These are phyloP conservation scores for Apeira syringaria DNA, from an alignment of 2,888 invertebrate genomes.

Conservation along the genomic window DNA sequence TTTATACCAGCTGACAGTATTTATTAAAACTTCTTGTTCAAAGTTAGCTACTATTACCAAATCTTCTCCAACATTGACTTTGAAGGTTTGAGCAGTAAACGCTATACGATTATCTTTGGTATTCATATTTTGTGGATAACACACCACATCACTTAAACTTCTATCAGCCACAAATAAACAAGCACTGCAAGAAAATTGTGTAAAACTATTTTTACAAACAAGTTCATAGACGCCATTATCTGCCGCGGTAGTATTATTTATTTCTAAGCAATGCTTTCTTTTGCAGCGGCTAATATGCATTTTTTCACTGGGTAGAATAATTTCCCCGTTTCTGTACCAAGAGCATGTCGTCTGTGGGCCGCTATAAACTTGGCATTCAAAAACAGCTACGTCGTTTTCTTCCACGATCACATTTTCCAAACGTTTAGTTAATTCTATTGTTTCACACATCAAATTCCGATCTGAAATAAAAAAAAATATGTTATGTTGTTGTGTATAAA, in stretches of 20 bases:
- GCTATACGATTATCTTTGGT: conserved; percentile 17
- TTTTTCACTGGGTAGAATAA: conserved; percentile 21
- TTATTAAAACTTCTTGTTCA: conserved; percentile 2
- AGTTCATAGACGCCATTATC: conserved; percentile 41
- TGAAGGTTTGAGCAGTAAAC: conserved; percentile 30
- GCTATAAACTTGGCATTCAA: conserved; percentile 35
- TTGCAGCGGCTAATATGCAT: conserved; percentile 25
- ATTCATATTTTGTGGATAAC: conserved; percentile 6
- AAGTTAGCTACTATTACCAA: conserved; percentile 35
- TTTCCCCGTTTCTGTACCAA: conserved; percentile 41
- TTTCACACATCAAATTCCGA: conserved; percentile 7
- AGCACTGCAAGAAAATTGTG: conserved; percentile 30
- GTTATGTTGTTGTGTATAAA: too few relatives aligned
- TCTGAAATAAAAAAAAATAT: conserved; percentile 16
- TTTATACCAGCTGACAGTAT: conserved; percentile 36
- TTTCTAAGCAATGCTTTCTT: conserved; percentile 34
- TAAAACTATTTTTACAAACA: conserved; percentile 22
- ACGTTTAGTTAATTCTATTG: conserved; percentile 32
- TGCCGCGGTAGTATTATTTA: conserved; percentile 21
- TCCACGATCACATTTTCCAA: conserved; percentile 33
- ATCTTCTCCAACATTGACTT: conserved; percentile 27
- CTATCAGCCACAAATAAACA: conserved; percentile 32
- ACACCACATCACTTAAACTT: conserved; percentile 5
- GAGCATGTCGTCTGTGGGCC: conserved; percentile 19
- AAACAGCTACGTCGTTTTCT: conserved; percentile 30